A percentile compares a stretch with the other conserved stretches of the same genome.
phyloP scores from a whole-genome alignment of 2,113 vertebrate genomes.

The Apistogramma diplotaenia region DNA sequence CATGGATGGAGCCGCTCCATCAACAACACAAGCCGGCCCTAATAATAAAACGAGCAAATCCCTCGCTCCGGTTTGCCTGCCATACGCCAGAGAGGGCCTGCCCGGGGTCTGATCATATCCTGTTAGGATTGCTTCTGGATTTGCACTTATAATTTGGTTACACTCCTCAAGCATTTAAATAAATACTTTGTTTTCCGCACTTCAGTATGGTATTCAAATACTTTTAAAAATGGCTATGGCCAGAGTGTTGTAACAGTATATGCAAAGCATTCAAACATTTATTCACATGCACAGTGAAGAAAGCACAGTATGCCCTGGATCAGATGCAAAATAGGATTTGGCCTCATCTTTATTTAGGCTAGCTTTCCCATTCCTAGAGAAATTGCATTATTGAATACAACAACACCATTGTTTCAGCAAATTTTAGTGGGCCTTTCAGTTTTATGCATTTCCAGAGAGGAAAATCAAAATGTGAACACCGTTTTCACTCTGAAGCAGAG shows the following conservation, averaged over 20 bases:
- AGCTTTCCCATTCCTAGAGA: slow-evolving; percentile 39
- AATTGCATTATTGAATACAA: slow-evolving; percentile 60
- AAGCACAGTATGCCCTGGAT: not conserved
- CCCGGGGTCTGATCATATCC: slow-evolving; percentile 24
- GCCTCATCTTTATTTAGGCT: slow-evolving; percentile 46
- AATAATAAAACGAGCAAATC: slow-evolving; percentile 61
- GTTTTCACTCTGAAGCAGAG: slow-evolving; percentile 17
- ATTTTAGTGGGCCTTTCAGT: slow-evolving; percentile 38
- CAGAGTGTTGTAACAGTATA: not conserved
- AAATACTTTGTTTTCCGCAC: not conserved
- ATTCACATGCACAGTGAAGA: not conserved
- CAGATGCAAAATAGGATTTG: slow-evolving; percentile 42
- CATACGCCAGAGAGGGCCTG: slow-evolving; percentile 25
- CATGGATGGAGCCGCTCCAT: slow-evolving; percentile 53
- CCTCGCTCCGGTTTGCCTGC: slow-evolving; percentile 27
- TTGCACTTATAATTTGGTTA: slow-evolving; percentile 27
- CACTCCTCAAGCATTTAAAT: slow-evolving; percentile 8
- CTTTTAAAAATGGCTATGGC: not conserved
- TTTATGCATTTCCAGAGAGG: slow-evolving; percentile 33
- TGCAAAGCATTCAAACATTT: not conserved
- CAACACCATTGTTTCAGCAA: slow-evolving; percentile 45
- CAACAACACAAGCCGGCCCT: slow-evolving; percentile 51
- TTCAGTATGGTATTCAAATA: not conserved
- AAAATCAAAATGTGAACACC: slow-evolving; percentile 39
- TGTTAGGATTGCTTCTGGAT: slow-evolving; percentile 34